phyloP scores from a whole-genome alignment of 1,140 invertebrate species.

The Panulirus ornatus region DNA sequence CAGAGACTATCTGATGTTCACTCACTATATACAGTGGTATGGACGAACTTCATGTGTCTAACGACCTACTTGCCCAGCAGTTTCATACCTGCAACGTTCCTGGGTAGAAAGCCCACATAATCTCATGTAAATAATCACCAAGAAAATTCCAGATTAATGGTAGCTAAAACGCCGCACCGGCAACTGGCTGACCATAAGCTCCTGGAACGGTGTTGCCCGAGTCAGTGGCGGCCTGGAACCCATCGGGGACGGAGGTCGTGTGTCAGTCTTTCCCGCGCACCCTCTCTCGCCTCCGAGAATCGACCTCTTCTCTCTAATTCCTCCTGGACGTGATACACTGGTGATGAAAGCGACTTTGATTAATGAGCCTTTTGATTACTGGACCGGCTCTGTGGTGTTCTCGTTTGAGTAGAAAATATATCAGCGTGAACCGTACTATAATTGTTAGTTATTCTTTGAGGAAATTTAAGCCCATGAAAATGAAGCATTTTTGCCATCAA shows the following conservation, averaged over 20 bases:
- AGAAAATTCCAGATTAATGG: constrained; percentile 17
- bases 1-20: no score
- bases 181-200: constrained; percentile 18
- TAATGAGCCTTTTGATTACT: neutral
- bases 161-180: neutral
- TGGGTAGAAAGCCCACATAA: no score
- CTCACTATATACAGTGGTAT: no score
- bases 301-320: no score
- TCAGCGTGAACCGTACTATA: no score
- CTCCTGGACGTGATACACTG: neutral
- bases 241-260: neutral
- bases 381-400: neutral
- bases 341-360: neutral
- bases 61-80: no score
- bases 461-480: no score
- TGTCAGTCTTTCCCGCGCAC: neutral
- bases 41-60: no score
- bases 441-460: no score
- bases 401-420: neutral
- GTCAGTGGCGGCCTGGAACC: neutral
- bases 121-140: neutral
- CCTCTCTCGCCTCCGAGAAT: neutral
- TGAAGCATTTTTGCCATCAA: no score
- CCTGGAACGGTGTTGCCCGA: neutral
- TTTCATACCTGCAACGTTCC: no score